A percentile compares a stretch with the other conserved stretches of the same genome.
Evolutionary conservation across 1,140 invertebrate species (phyloP).

Genomic region (Mactra quadrangularis): DNA sequence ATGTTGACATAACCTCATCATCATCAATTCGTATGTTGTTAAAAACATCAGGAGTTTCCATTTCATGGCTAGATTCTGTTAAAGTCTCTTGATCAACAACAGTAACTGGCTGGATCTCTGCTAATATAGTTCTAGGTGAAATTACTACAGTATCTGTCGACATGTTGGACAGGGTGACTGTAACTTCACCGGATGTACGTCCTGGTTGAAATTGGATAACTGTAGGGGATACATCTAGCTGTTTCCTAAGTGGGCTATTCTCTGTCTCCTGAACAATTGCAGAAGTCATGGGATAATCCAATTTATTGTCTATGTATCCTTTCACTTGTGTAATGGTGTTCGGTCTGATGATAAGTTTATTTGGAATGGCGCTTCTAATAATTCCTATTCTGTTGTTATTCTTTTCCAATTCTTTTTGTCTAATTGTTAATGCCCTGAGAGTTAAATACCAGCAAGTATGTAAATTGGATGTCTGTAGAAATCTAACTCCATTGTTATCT

Average conservation of each 20-base stretch:
- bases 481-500: constrained; percentile 39
- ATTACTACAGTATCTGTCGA: constrained; percentile 27
- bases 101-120: constrained; percentile 39
- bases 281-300: background rate
- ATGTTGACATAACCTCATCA: background rate
- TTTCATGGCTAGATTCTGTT: background rate
- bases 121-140: constrained; percentile 24
- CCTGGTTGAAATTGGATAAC: background rate
- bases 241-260: no score
- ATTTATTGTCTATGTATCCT: constrained; percentile 7
- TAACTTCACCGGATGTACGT: background rate
- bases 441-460: constrained; percentile 45
- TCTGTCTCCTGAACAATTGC: no score
- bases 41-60: background rate
- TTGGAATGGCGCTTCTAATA: background rate
- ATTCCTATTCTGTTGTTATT: constrained; percentile 5
- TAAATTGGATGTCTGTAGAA: constrained; percentile 56
- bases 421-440: constrained; percentile 34
- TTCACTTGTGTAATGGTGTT: background rate
- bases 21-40: constrained; percentile 2
- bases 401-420: constrained; percentile 19
- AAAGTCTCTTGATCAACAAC: background rate
- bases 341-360: constrained; percentile 1
- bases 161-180: constrained; percentile 19
- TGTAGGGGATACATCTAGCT: constrained; percentile 29